phyloP scores from a whole-genome alignment of 92 coral and sea anemone genomes.

The Virgularia gustaviana region DNA sequence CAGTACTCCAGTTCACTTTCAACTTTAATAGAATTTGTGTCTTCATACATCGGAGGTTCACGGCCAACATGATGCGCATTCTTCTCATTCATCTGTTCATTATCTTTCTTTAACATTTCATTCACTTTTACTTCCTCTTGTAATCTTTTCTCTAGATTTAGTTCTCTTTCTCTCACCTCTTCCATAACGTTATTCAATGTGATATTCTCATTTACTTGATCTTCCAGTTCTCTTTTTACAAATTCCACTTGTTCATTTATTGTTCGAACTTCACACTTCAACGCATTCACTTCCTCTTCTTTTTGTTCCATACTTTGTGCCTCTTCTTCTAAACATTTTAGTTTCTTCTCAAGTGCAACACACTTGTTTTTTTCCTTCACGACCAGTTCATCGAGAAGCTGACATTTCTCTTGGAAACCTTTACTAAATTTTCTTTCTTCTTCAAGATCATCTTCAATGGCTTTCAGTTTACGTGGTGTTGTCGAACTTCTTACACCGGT shows the following conservation, averaged over 20 bases:
- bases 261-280: neutral
- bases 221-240: neutral
- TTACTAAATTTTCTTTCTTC: conserved; percentile 2
- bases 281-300: neutral
- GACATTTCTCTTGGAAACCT: neutral
- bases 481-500: neutral
- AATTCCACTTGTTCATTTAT: neutral
- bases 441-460: neutral
- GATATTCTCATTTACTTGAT: neutral
- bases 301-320: neutral
- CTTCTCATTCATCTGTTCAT: conserved; percentile 56
- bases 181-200: conserved; percentile 36
- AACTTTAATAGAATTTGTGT: no score
- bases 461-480: neutral
- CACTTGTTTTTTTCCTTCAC: neutral
- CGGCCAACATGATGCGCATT: no score
- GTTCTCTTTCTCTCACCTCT: conserved; percentile 49
- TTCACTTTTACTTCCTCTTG: conserved; percentile 47
- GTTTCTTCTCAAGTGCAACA: neutral
- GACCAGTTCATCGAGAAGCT: neutral
- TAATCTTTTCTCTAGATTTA: conserved; percentile 60
- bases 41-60: no score
- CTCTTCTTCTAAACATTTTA: neutral
- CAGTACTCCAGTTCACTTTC: neutral
- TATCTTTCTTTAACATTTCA: conserved; percentile 46